Evolutionary conservation across 2,113 vertebrate genomes (phyloP), one percentile per base, ranked within the genome.

Genomic region (Pica pica): DNA sequence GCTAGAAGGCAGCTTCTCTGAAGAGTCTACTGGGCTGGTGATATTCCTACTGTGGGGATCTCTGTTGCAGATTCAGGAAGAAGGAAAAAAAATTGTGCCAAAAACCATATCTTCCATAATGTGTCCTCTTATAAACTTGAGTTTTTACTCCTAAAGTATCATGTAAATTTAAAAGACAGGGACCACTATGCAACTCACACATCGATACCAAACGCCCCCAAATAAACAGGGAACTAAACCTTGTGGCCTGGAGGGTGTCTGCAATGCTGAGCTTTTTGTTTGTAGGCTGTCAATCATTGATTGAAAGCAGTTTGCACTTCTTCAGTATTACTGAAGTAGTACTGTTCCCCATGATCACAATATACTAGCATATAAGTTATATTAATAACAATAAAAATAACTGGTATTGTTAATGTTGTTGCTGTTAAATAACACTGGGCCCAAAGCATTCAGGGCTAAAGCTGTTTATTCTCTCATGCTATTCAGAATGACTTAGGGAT

Each of bases 371-470:
- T 41, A 30, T 75, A 90, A 87, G 82, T 55, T 37, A 79, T 35
- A 67, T 52, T 86, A 89, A 86, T 67, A 86, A 70, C 81, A 82
- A 83, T 57, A 80, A 93, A 90, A 96, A 60, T 41, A 75, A 82
- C 57, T 73, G 31, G 13, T 49, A 49, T 68, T 85, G 56, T 47
- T 91, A 65, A 82, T n/a, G 15, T 31, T 90, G n/a, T 60, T 87
- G 41, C 53, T 91, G 71, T 83, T 83, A 78, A 91, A 93, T 87
- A 85, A 30, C 28, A 13, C 4, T 20, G 37, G 28, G 7, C 17
- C 17, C 28, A 79, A 85, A 89, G 27, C 35, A 70, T 56, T 68
- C 41, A 64, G 57, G 30, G 24, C 22, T 71, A 53, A 84, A 94
- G 20, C 21, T 84, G 13, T 82, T 87, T 82, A 68, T 89, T 82